A percentile compares a stretch with the other conserved stretches of the same genome.
Conservation (phyloP, 1,140 invertebrate species). For the Ips nitidus region DNA sequence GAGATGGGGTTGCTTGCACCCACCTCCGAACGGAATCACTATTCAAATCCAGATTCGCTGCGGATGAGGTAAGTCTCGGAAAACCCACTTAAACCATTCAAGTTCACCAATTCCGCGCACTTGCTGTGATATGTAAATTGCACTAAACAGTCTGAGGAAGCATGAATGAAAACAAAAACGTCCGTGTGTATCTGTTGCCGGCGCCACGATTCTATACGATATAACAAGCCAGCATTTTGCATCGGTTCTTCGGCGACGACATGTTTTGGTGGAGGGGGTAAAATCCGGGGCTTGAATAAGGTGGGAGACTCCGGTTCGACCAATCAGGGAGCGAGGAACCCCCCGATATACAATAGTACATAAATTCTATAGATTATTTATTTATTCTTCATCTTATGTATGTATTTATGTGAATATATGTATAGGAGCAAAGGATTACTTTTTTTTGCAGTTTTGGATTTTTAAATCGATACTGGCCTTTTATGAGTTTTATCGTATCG, state of each 20-base stretch:
- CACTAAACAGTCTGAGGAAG: slow-evolving; percentile 6
- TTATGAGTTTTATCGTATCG: too few relatives aligned
- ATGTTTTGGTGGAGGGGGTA: slow-evolving; percentile 41
- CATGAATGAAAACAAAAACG: slow-evolving; percentile 22
- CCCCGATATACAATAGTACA: slow-evolving; percentile 54
- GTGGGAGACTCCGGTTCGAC: slow-evolving; percentile 44
- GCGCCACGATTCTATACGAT: slow-evolving; percentile 47
- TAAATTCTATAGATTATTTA: slow-evolving; percentile 56
- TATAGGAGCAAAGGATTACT: slow-evolving; percentile 51
- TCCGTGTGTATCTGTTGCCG: slow-evolving; percentile 36
- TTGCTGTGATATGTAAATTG: slow-evolving; percentile 29
- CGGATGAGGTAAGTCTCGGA: neutral
- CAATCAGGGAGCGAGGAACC: slow-evolving; percentile 42
- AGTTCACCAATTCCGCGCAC: slow-evolving; percentile 16
- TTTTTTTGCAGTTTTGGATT: slow-evolving; percentile 37
- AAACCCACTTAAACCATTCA: slow-evolving; percentile 11
- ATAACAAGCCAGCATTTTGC: slow-evolving; percentile 43
- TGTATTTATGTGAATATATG: slow-evolving; percentile 54
- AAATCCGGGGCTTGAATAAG: slow-evolving; percentile 44
- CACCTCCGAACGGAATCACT: slow-evolving; percentile 52
- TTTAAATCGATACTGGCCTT: slow-evolving; percentile 23
- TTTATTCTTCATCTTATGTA: slow-evolving; percentile 54
- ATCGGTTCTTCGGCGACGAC: slow-evolving; percentile 45
- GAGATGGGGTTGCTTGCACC: slow-evolving; percentile 50
- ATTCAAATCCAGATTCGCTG: slow-evolving; percentile 52